A percentile compares a stretch with the other conserved stretches of the same genome.
Evolutionary conservation across 2,113 vertebrate species (phyloP).

Genomic region (Uropsilus gracilis): DNA sequence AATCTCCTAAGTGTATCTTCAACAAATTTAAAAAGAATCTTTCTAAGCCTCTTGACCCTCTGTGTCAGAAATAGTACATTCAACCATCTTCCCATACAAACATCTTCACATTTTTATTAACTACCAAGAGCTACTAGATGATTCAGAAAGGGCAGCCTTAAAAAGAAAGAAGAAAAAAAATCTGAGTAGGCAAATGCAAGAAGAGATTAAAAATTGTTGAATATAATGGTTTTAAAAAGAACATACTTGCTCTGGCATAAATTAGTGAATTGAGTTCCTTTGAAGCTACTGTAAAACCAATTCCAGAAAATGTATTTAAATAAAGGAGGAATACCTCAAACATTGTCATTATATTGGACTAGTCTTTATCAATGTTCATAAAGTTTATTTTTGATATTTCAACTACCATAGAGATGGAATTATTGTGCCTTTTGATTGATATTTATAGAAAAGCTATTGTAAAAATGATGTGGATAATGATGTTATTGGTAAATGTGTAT

Average conservation of each 20-base stretch:
- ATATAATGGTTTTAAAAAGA: constrained; percentile 41
- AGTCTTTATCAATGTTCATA: constrained; percentile 36
- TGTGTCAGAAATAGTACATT: not conserved
- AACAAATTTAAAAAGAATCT: not conserved
- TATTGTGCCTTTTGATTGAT: constrained; percentile 21
- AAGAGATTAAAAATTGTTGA: not conserved
- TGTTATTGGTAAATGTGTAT: not conserved
- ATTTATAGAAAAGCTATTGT: constrained; percentile 59
- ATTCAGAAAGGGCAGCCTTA: not conserved
- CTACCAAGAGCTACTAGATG: not conserved
- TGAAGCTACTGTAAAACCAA: constrained; percentile 42
- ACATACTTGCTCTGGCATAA: not conserved
- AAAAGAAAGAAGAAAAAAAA: not conserved
- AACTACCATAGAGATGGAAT: constrained; percentile 49
- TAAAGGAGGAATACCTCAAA: constrained; percentile 38
- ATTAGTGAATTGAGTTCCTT: not conserved
- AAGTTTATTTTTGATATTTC: constrained; percentile 53
- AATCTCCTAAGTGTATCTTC: not conserved
- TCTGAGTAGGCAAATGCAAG: not conserved
- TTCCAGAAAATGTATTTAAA: constrained; percentile 28
- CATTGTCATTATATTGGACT: not conserved
- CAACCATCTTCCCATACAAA: not conserved
- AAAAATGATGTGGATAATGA: constrained; percentile 8
- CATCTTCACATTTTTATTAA: not conserved
- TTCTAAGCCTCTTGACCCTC: not conserved